Conservation (phyloP, 2,888 invertebrate genomes). For the Dendrolimus houi region DNA sequence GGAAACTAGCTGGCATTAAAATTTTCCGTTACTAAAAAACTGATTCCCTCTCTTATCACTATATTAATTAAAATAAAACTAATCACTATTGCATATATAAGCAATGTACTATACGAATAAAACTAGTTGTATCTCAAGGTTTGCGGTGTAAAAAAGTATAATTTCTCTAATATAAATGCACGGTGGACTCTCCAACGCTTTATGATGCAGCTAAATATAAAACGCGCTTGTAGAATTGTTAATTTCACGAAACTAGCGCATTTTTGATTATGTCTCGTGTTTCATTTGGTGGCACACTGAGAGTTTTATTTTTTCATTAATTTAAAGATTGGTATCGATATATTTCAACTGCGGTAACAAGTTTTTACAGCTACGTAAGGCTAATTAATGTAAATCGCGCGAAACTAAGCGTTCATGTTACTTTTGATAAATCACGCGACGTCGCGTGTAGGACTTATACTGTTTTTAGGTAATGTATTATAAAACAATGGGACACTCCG, state of each 20-base stretch:
- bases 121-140: not conserved
- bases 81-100: not conserved
- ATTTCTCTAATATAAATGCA: constrained; percentile 31
- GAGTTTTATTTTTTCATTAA: constrained; percentile 2
- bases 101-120: not conserved
- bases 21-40: too few relatives aligned
- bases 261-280: constrained; percentile 57
- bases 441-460: too few relatives aligned
- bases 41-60: too few relatives aligned
- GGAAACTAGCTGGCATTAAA: too few relatives aligned
- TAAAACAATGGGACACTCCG: too few relatives aligned
- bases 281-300: constrained; percentile 25
- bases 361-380: too few relatives aligned
- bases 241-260: constrained; percentile 55
- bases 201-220: constrained; percentile 55
- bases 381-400: too few relatives aligned
- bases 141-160: not conserved
- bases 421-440: too few relatives aligned
- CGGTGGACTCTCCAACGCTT: constrained; percentile 36
- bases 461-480: too few relatives aligned
- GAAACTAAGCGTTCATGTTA: too few relatives aligned
- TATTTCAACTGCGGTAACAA: not conserved
- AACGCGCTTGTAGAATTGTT: constrained; percentile 64
- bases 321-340: constrained; percentile 1
- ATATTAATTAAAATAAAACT: not conserved